Evolutionary conservation across 23 tunicate species (phyloP).

Genomic region (Trididemnum nubilum): DNA sequence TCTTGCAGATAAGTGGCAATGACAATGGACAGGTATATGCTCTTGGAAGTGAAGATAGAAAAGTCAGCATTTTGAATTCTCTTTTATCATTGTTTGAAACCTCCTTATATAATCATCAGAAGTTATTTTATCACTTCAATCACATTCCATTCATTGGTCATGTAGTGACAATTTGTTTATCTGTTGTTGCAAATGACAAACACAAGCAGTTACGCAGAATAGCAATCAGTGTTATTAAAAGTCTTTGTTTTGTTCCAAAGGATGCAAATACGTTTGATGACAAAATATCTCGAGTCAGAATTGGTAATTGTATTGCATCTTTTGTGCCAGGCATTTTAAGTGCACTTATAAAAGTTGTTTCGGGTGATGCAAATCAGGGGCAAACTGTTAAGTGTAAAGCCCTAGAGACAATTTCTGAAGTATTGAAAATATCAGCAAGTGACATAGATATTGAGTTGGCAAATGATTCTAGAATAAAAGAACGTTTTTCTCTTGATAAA

Average conservation of each 20-base stretch:
- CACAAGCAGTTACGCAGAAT: conserved; percentile 10
- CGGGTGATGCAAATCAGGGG: conserved; percentile 35
- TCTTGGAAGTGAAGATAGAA: conserved; percentile 64
- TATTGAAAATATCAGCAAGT: conserved; percentile 14
- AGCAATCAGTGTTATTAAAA: conserved; percentile 37
- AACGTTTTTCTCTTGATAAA: too few species aligned
- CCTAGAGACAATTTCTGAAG: conserved; percentile 18
- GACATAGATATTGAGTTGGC: conserved; percentile 35
- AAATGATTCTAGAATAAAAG: not conserved
- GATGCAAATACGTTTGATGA: conserved; percentile 6
- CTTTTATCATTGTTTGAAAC: conserved; percentile 12
- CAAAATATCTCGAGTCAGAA: not conserved
- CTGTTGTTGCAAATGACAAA: conserved; percentile 23
- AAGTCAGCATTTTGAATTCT: conserved; percentile 21
- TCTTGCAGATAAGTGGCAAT: conserved; percentile 1
- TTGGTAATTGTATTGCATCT: conserved; percentile 61
- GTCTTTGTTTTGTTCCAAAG: conserved; percentile 34
- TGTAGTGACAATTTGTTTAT: conserved; percentile 45
- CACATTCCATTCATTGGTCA: conserved; percentile 61
- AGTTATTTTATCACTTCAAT: conserved; percentile 20
- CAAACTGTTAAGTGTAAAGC: conserved; percentile 46
- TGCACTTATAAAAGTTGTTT: conserved; percentile 33
- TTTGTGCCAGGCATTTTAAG: conserved; percentile 63
- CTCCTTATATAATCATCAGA: conserved; percentile 12
- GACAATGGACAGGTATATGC: conserved; percentile 5